Evolutionary conservation across 37 sponge, comb jelly and placozoan species (phyloP).

Genomic region (Ephydatia muelleri): DNA sequence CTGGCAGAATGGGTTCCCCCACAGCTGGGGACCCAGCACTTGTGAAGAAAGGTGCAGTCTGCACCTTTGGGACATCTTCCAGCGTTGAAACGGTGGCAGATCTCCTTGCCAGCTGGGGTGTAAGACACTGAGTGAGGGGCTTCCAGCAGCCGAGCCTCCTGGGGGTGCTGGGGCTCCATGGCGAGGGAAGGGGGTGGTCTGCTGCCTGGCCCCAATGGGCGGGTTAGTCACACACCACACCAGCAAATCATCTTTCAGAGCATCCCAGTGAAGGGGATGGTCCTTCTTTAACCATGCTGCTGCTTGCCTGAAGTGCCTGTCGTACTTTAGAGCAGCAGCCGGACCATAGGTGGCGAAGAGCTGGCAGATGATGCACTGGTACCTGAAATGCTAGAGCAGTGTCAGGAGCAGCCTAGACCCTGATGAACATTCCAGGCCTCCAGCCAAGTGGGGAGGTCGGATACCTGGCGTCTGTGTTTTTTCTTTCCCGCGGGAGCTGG

Average conservation of each 20-base stretch:
- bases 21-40: not conserved
- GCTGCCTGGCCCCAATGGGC: not conserved
- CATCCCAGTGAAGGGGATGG: not conserved
- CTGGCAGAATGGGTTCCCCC: not conserved
- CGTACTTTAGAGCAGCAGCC: no score
- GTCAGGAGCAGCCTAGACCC: no score
- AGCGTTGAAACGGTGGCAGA: not conserved
- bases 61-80: not conserved
- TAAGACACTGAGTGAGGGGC: not conserved
- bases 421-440: no score
- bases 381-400: no score
- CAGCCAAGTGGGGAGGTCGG: no score
- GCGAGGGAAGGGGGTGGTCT: not conserved
- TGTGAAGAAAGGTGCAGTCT: not conserved
- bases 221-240: not conserved
- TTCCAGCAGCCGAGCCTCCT: not conserved
- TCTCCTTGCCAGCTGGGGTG: slow-evolving; percentile 4
- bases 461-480: no score
- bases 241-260: not conserved
- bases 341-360: no score
- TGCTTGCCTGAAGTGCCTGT: no score
- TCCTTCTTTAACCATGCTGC: not conserved
- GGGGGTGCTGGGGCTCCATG: not conserved
- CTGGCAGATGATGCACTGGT: no score
- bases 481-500: no score